Evolutionary conservation across 1,140 invertebrate species (phyloP).

Genomic region (Cepaea nemoralis): DNA sequence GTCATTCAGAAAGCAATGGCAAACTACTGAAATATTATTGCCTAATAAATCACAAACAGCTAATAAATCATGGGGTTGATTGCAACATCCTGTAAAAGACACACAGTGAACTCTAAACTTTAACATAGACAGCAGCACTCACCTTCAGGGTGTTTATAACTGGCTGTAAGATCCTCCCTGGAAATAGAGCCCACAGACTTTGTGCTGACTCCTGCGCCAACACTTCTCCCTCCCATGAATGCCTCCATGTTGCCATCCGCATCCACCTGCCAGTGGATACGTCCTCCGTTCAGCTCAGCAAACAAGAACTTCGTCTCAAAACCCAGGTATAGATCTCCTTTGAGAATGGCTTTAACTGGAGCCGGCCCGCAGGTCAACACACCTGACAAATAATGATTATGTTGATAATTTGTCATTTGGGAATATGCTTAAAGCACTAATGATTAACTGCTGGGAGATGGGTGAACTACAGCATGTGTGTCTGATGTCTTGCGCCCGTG

Average conservation of each 20-base stretch:
- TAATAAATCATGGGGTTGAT: no score
- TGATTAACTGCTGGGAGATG: no score
- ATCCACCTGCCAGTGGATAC: conserved; percentile 61
- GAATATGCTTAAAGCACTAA: no score
- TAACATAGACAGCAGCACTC: neutral
- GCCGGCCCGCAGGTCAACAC: conserved; percentile 86
- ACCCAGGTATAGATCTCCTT: conserved; percentile 83
- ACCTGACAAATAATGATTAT: conserved; percentile 53
- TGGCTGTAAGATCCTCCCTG: conserved; percentile 61
- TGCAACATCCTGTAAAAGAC: no score
- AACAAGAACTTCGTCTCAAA: conserved; percentile 89
- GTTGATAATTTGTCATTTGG: no score
- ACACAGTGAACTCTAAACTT: no score
- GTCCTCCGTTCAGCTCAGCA: conserved; percentile 77
- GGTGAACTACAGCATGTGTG: no score
- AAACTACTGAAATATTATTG: no score
- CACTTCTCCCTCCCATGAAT: conserved; percentile 50
- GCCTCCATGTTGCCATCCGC: conserved; percentile 62
- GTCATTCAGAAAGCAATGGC: no score
- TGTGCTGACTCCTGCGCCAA: conserved; percentile 63
- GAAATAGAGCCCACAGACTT: conserved; percentile 64
- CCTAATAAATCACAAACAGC: no score
- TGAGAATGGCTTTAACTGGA: conserved; percentile 81
- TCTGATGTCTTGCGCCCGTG: no score
- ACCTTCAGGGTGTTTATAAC: conserved; percentile 64